Evolutionary conservation across 2,888 invertebrate species (phyloP), one percentile per base, ranked within the genome.

Genomic region (Minunthozetes semirufus): DNA sequence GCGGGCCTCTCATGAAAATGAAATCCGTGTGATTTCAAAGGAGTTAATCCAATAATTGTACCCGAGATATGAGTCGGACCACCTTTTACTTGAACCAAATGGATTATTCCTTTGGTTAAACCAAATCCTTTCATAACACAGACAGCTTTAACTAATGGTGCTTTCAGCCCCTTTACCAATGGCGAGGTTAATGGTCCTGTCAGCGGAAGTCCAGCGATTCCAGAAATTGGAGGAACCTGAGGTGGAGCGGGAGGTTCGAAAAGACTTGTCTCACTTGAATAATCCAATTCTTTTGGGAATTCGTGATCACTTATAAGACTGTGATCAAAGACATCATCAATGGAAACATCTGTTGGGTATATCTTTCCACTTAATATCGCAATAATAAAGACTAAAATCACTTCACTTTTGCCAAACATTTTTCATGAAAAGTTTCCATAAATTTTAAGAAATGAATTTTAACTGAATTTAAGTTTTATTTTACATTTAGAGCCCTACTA

Each of bases 1-100:
- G 50, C 75, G 1, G 48, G 48, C 15, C 42, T 68, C 50, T 75
- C 56, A 22, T 75, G 75, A 25, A 75, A 75, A 63, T 75, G 75
- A 42, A 75, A 75, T 56, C 75, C 75, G n/a, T 73, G 72, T 27
- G 72, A 22, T 11, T 48, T 25, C 8, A 66, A 11, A 9, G 66
- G 71, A 17, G 48, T 59, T 9, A 75, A 72, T 4, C 75, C 75
- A 22, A 27, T 27, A 11, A 75, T 50, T 29, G 72, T 53, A 11
- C 75, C 75, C 13, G 48, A 19, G 0, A 75, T 38, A 11, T 59
- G 73, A 15, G 61, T 61, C 25, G 75, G 72, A 0, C 75, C 75
- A 27, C 25, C 25, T 0, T n/a, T 48, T n/a, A 48, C 19, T 53
- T 74, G 74, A 6, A 56, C 56, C 27, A 74, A 46, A 15, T 70